Percentiles rank a stretch among this genome's conserved stretches.
Conservation (phyloP, 2,797 vertebrate genomes). For the Petrocephalus sullivani region DNA sequence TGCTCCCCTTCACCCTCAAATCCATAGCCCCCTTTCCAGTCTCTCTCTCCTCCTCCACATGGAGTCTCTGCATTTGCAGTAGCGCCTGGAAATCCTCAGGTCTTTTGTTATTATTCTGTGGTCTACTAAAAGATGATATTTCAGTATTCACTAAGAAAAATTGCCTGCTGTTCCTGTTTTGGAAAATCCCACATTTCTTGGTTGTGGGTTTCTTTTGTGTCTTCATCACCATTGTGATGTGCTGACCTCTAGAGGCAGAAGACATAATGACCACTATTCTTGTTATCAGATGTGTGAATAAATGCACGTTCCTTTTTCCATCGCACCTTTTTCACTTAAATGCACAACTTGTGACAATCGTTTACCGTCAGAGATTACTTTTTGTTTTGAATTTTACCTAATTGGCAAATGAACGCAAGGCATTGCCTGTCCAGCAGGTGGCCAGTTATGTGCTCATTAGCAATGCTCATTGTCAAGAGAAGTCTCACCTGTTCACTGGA, state of each 20-base stretch:
- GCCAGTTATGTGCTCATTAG: neutral
- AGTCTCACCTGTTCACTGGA: slow-evolving; percentile 31
- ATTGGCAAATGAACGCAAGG: neutral
- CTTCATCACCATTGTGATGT: neutral
- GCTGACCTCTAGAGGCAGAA: slow-evolving; percentile 17
- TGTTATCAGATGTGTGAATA: neutral
- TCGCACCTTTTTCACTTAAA: neutral
- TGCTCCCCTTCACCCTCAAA: neutral
- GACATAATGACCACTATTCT: neutral
- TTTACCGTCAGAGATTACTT: neutral
- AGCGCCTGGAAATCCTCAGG: slow-evolving; percentile 31
- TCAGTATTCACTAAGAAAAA: neutral
- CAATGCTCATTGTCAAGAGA: slow-evolving; percentile 25
- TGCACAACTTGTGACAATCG: neutral
- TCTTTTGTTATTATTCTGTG: slow-evolving; percentile 40
- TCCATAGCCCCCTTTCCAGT: neutral
- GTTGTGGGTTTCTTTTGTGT: neutral
- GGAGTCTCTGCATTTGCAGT: slow-evolving; percentile 27
- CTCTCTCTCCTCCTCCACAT: slow-evolving; percentile 14
- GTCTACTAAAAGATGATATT: slow-evolving; percentile 29
- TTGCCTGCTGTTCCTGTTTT: neutral
- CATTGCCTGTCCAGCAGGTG: neutral
- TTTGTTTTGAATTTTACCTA: neutral
- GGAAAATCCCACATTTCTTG: neutral
- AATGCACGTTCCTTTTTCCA: neutral